phyloP scores from a whole-genome alignment of 1,140 invertebrate species.

The Elymnias hypermnestra region DNA sequence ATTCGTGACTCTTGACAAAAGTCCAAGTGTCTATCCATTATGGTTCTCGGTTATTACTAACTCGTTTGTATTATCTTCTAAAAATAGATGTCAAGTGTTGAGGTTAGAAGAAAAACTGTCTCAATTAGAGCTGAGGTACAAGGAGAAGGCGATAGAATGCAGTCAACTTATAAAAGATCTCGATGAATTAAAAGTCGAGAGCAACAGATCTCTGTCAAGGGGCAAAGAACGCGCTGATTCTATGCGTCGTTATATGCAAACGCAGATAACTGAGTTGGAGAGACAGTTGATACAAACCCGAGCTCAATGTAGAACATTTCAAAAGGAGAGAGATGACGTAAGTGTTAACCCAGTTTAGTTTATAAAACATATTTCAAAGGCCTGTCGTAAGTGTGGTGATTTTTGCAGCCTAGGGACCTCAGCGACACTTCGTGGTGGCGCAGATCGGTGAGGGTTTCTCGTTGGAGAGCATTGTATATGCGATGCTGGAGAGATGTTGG shows the following conservation, averaged over 20 bases:
- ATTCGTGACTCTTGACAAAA: too few relatives aligned
- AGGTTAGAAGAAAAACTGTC: constrained; percentile 63
- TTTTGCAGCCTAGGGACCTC: too few relatives aligned
- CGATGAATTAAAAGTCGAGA: constrained; percentile 81
- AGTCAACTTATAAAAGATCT: constrained; percentile 78
- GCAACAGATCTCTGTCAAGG: constrained; percentile 79
- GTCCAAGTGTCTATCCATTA: too few relatives aligned
- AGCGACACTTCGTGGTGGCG: too few relatives aligned
- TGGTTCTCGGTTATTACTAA: too few relatives aligned
- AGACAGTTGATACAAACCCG: constrained; percentile 79
- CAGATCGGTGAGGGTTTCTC: too few relatives aligned
- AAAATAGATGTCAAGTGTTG: constrained; percentile 39
- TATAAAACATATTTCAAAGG: too few relatives aligned
- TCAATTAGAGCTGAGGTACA: constrained; percentile 64
- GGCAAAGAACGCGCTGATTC: constrained; percentile 81
- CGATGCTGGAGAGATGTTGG: too few relatives aligned
- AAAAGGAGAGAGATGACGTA: constrained; percentile 82
- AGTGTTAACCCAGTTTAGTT: too few relatives aligned
- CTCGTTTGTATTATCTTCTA: too few relatives aligned
- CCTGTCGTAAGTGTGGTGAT: too few relatives aligned
- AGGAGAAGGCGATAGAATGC: constrained; percentile 67
- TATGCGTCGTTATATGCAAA: constrained; percentile 68
- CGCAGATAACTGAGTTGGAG: constrained; percentile 80
- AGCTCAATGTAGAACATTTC: constrained; percentile 77
- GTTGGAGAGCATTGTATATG: too few relatives aligned